Percentiles rank a stretch among this genome's conserved stretches.
phyloP scores from a whole-genome alignment of 2,113 vertebrate species.

The Monarcha castaneiventris region DNA sequence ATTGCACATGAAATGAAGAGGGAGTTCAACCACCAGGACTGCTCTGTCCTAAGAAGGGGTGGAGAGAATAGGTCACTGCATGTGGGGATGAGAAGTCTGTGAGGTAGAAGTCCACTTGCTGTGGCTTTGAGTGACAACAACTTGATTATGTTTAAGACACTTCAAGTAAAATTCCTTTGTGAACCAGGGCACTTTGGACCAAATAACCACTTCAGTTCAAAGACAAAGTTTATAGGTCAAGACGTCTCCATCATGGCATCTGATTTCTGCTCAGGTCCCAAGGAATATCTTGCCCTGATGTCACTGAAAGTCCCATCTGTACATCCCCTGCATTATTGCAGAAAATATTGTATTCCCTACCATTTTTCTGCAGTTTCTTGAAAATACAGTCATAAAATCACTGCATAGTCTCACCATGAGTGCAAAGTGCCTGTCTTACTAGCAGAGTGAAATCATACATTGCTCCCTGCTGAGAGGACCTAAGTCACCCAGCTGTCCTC shows the following conservation, averaged over 20 bases:
- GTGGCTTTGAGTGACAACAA: neutral
- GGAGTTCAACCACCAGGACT: neutral
- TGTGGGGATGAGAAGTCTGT: neutral
- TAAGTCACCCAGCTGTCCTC: constrained; percentile 21
- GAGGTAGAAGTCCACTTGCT: neutral
- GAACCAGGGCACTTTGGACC: neutral
- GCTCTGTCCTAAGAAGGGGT: neutral
- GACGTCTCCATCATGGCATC: neutral
- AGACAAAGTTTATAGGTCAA: neutral
- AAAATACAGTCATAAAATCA: neutral
- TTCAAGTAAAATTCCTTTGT: neutral
- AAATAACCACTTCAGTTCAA: neutral
- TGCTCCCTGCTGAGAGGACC: neutral
- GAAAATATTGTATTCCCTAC: neutral
- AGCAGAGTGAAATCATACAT: neutral
- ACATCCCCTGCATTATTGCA: neutral
- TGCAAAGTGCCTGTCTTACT: neutral
- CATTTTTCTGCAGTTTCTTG: neutral
- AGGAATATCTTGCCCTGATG: neutral
- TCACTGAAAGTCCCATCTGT: neutral
- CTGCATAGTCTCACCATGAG: neutral
- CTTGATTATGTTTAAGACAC: neutral
- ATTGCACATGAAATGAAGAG: neutral
- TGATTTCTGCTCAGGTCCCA: neutral
- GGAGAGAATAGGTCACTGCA: neutral